These are phyloP conservation scores for Dromas ardeola DNA, from an alignment of 2,113 vertebrate genomes.

Conservation along the genomic window DNA sequence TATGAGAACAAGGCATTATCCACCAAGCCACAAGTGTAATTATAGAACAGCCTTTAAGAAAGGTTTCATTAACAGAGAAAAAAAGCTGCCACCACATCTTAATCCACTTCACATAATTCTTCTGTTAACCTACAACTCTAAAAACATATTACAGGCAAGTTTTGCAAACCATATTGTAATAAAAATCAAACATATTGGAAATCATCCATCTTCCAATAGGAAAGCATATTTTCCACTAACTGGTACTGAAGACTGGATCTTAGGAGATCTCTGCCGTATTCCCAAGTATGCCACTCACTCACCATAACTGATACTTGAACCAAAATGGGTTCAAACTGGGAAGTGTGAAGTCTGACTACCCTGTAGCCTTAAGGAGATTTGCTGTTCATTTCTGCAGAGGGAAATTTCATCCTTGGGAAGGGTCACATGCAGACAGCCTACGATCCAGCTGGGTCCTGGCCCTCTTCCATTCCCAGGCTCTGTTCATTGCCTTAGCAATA, in stretches of 20 bases:
- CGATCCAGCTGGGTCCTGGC: background rate
- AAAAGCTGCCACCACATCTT: conserved; percentile 18
- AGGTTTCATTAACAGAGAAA: conserved; percentile 14
- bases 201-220: background rate
- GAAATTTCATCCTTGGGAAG: background rate
- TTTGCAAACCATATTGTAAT: background rate
- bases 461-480: background rate
- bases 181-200: background rate
- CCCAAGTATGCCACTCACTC: background rate
- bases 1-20: conserved; percentile 46
- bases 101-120: background rate
- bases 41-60: conserved; percentile 36
- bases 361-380: background rate
- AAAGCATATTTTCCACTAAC: background rate
- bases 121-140: background rate
- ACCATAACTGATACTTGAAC: background rate
- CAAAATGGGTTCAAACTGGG: background rate
- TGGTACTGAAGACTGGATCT: background rate
- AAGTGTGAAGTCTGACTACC: background rate
- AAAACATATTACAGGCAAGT: background rate
- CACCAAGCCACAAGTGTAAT: conserved; percentile 42
- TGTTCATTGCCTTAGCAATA: background rate
- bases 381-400: background rate
- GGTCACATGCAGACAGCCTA: background rate
- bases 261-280: background rate